These are phyloP conservation scores for Buathra laborator DNA, from an alignment of 2,888 invertebrate species.

Conservation along the genomic window DNA sequence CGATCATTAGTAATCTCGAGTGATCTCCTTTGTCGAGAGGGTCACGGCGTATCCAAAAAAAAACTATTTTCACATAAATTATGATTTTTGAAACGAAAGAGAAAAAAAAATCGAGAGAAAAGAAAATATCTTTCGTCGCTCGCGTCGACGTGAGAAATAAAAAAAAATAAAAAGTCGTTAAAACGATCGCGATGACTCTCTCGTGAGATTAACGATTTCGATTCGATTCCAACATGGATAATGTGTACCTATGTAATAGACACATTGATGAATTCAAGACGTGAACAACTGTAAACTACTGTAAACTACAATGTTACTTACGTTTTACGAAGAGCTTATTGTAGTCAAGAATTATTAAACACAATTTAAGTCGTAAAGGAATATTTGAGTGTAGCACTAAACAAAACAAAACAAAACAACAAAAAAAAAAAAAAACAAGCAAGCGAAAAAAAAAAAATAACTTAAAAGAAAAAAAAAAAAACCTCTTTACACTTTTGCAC, in stretches of 20 bases:
- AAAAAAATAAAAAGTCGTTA: conserved; percentile 38
- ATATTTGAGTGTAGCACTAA: conserved; percentile 85
- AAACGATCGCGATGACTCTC: conserved; percentile 55
- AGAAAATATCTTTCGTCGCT: conserved; percentile 41
- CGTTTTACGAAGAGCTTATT: conserved; percentile 85
- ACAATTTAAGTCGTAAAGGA: conserved; percentile 80
- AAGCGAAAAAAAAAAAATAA: conserved; percentile 64
- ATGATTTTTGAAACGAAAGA: conserved; percentile 47
- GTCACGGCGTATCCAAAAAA: conserved; percentile 47
- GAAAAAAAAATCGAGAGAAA: conserved; percentile 38
- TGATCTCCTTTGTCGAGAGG: conserved; percentile 57
- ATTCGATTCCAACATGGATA: conserved; percentile 79
- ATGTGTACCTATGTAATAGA: conserved; percentile 82
- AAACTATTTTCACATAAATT: conserved; percentile 67
- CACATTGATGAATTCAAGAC: conserved; percentile 78
- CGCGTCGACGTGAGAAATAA: conserved; percentile 15
- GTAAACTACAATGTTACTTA: conserved; percentile 85
- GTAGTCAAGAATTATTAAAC: conserved; percentile 84
- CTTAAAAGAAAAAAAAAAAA: conserved; percentile 74
- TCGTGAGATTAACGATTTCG: conserved; percentile 46
- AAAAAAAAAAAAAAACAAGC: conserved; percentile 66
- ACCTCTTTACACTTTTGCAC: conserved; percentile 85
- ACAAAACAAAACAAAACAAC: conserved; percentile 64
- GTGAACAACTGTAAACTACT: conserved; percentile 84
- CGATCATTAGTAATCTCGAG: conserved; percentile 49